phyloP scores from a whole-genome alignment of 2,888 invertebrate genomes.

The Seira musarum region DNA sequence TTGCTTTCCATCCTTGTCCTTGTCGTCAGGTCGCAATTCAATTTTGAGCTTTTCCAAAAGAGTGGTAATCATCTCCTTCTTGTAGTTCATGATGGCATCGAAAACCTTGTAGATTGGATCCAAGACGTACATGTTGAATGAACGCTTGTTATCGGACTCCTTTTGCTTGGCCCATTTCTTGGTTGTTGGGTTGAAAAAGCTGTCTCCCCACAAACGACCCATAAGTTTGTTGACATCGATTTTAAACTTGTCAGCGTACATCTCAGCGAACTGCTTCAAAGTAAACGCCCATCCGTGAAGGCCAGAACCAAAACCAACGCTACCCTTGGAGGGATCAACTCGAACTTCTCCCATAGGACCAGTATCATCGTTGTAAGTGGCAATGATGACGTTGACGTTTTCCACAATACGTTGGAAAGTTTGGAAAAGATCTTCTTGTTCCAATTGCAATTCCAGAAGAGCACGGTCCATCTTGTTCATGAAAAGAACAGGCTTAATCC shows the following conservation, averaged over 20 bases:
- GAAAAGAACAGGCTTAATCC: conserved; percentile 99
- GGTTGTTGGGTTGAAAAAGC: conserved; percentile 96
- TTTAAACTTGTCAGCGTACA: conserved; percentile 99
- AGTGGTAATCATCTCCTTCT: conserved; percentile 92
- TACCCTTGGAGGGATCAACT: conserved; percentile 98
- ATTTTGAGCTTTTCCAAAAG: conserved; percentile 94
- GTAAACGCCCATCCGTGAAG: conserved; percentile 99
- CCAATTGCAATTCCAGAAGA: conserved; percentile 95
- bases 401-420: conserved; percentile 99
- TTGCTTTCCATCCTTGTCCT: conserved; percentile 96
- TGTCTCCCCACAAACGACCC: conserved; percentile 97
- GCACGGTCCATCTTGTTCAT: conserved; percentile 99
- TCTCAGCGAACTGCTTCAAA: conserved; percentile 98
- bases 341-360: conserved; percentile 99
- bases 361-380: conserved; percentile 97
- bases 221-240: conserved; percentile 97
- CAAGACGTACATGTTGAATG: conserved; percentile 99
- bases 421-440: conserved; percentile 97
- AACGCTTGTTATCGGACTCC: conserved; percentile 93
- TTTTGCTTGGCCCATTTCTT: conserved; percentile 98
- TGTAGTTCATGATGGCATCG: conserved; percentile 91
- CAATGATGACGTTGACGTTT: conserved; percentile 99
- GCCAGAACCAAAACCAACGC: conserved; percentile 99
- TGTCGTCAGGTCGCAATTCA: conserved; percentile 93
- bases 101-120: conserved; percentile 98